These are phyloP conservation scores for Charaxes varanes DNA, from an alignment of 1,140 invertebrate species.

Conservation along the genomic window DNA sequence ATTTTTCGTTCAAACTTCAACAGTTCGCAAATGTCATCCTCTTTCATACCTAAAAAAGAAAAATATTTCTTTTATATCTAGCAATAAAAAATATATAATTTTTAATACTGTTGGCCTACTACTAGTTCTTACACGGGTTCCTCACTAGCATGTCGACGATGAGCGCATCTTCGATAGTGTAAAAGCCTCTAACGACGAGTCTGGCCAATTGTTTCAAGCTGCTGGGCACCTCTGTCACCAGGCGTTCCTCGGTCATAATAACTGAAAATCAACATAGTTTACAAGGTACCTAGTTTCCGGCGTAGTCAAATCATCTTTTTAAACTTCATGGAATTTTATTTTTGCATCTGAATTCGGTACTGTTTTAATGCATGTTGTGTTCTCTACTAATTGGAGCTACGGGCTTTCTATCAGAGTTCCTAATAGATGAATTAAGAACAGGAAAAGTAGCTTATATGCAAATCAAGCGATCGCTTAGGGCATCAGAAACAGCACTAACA, in stretches of 20 bases:
- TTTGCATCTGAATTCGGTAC: no score
- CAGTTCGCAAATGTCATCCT: constrained; percentile 95
- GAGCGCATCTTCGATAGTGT: constrained; percentile 93
- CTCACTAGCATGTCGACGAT: constrained; percentile 96
- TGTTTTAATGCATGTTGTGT: no score
- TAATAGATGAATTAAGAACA: no score
- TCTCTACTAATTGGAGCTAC: no score
- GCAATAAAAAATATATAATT: not conserved
- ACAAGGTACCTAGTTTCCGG: not conserved
- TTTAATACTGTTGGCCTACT: not conserved
- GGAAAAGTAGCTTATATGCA: no score
- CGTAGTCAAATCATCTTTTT: no score
- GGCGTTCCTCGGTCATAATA: constrained; percentile 63
- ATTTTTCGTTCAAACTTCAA: constrained; percentile 97
- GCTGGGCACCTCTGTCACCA: constrained; percentile 90
- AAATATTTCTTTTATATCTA: not conserved
- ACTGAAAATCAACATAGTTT: constrained; percentile 8
- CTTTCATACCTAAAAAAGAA: constrained; percentile 87
- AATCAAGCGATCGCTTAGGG: no score
- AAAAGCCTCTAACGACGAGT: constrained; percentile 93
- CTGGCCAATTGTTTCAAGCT: constrained; percentile 93
- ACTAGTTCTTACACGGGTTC: constrained; percentile 84
- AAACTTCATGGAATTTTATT: no score
- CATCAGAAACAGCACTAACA: no score
- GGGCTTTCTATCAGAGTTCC: no score